Percentiles rank a stretch among this genome's conserved stretches.
Conservation (phyloP, 2,797 vertebrate species). For the Chrosomus eos region DNA sequence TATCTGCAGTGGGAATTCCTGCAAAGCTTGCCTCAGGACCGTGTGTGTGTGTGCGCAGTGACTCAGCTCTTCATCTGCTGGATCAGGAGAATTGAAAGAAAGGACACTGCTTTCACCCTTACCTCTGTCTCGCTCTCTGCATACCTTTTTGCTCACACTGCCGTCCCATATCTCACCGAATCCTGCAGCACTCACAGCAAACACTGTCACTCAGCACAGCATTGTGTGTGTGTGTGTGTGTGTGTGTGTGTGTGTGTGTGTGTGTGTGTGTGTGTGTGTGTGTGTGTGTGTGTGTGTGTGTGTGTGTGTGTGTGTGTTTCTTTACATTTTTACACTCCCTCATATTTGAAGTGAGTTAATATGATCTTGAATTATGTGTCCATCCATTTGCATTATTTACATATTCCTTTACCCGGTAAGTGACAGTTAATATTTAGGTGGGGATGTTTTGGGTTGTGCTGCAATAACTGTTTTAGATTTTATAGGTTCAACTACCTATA, state of each 20-base stretch:
- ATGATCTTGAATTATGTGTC: neutral
- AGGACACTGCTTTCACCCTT: slow-evolving; percentile 18
- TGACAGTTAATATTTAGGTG: neutral
- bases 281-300: too few relatives aligned
- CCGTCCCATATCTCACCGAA: neutral
- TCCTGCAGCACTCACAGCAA: neutral
- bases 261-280: too few relatives aligned
- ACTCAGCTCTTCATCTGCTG: slow-evolving; percentile 40
- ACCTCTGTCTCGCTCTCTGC: neutral
- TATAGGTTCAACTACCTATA: too few relatives aligned
- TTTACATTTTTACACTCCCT: slow-evolving; percentile 9
- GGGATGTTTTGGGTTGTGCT: neutral
- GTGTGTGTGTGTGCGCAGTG: slow-evolving; percentile 2
- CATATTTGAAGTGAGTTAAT: neutral
- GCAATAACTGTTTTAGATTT: neutral
- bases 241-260: too few relatives aligned
- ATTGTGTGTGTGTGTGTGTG: neutral
- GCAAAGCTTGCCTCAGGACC: slow-evolving; percentile 18
- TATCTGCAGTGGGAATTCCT: slow-evolving; percentile 42
- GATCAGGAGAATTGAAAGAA: slow-evolving; percentile 8
- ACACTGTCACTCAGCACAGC: neutral
- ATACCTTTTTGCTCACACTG: neutral
- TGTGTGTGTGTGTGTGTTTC: too few relatives aligned
- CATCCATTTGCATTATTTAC: neutral
- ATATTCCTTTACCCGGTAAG: neutral